Evolutionary conservation across 1,140 invertebrate species (phyloP).

Genomic region (Lineus longissimus): DNA sequence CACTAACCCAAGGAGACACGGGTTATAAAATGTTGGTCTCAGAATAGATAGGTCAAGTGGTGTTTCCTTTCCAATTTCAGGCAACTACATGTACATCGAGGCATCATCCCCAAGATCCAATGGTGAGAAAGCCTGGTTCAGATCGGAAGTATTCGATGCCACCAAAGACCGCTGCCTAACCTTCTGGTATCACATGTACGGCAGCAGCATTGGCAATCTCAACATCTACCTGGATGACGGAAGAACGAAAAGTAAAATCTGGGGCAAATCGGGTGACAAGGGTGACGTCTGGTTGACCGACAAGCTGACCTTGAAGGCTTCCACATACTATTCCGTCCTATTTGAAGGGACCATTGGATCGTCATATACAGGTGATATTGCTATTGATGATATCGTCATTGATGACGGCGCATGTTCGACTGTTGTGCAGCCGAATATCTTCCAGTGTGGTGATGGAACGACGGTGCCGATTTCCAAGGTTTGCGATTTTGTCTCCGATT

Average conservation of each 20-base stretch:
- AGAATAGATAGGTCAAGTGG: no score
- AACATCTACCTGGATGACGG: slow-evolving; percentile 28
- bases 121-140: slow-evolving; percentile 40
- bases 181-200: slow-evolving; percentile 76
- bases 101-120: slow-evolving; percentile 22
- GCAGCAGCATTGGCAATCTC: slow-evolving; percentile 40
- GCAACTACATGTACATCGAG: slow-evolving; percentile 36
- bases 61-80: slow-evolving; percentile 7
- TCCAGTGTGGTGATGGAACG: slow-evolving; percentile 29
- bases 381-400: slow-evolving; percentile 44
- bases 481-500: slow-evolving; percentile 45
- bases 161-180: slow-evolving; percentile 18
- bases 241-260: slow-evolving; percentile 7
- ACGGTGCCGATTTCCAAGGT: slow-evolving; percentile 28
- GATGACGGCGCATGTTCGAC: slow-evolving; percentile 8
- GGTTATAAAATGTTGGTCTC: no score
- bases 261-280: slow-evolving; percentile 6
- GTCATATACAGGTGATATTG: slow-evolving; percentile 33
- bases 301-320: not conserved
- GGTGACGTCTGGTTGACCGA: slow-evolving; percentile 11
- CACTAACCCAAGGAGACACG: no score
- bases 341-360: slow-evolving; percentile 16
- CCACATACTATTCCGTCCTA: slow-evolving; percentile 18
- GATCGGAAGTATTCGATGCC: not conserved
- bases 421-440: slow-evolving; percentile 4